Evolutionary conservation across 2,797 vertebrate genomes (phyloP).

Genomic region (Arnoldichthys spilopterus): DNA sequence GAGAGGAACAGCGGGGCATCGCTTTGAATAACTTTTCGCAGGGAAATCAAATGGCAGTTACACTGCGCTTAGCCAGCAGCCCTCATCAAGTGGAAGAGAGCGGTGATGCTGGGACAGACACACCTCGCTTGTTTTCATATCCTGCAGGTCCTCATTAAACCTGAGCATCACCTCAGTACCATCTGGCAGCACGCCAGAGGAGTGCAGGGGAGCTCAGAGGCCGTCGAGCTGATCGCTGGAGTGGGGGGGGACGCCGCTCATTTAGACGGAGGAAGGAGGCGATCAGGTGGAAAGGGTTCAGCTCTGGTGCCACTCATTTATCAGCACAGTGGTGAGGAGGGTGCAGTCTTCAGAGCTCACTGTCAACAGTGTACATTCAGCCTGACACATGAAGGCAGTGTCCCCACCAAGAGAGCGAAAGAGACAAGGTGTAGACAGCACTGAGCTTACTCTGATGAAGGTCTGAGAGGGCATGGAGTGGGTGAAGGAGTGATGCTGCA

Average conservation of each 20-base stretch:
- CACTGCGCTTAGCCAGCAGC: slow-evolving; percentile 3
- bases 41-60: slow-evolving; percentile 32
- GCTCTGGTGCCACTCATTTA: slow-evolving; percentile 47
- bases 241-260: slow-evolving; percentile 37
- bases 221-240: slow-evolving; percentile 53
- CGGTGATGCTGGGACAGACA: slow-evolving; percentile 17
- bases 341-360: slow-evolving; percentile 28
- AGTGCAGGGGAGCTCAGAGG: slow-evolving; percentile 33
- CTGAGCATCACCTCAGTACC: slow-evolving; percentile 42
- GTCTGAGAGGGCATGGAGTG: neutral
- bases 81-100: slow-evolving; percentile 21
- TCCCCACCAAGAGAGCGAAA: slow-evolving; percentile 15
- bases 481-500: slow-evolving; percentile 1
- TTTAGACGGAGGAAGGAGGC: slow-evolving; percentile 34
- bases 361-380: slow-evolving; percentile 33
- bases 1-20: neutral
- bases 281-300: slow-evolving; percentile 45
- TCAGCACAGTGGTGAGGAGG: slow-evolving; percentile 22
- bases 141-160: slow-evolving; percentile 57
- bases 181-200: slow-evolving; percentile 47
- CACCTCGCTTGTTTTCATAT: slow-evolving; percentile 48
- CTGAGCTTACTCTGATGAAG: slow-evolving; percentile 22
- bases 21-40: neutral
- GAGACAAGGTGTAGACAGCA: slow-evolving; percentile 38
- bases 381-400: slow-evolving; percentile 43